Conservation (phyloP, 2,113 vertebrate species). For the Conger conger region DNA sequence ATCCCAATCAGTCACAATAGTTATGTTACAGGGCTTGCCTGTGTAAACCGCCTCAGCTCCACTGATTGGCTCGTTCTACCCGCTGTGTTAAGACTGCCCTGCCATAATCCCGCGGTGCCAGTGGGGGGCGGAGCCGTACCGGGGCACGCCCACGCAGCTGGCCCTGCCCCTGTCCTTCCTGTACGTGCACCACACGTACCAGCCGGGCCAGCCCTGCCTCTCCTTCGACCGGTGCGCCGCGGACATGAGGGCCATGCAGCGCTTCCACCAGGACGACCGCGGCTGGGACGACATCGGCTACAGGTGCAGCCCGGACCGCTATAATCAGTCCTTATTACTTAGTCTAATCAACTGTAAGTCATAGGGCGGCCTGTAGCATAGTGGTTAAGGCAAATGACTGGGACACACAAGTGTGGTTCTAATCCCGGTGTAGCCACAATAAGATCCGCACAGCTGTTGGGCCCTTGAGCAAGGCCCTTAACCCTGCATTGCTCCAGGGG, state of each 20-base stretch:
- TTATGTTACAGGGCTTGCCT: no score
- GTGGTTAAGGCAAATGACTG: no score
- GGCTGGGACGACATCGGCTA: conserved; percentile 89
- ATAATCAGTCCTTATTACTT: no score
- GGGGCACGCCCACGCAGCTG: conserved; percentile 66
- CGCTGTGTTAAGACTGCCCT: conserved; percentile 80
- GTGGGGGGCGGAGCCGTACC: conserved; percentile 80
- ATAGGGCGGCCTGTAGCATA: no score
- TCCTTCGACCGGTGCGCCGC: conserved; percentile 67
- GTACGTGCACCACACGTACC: conserved; percentile 83
- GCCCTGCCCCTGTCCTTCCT: conserved; percentile 71
- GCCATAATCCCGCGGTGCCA: conserved; percentile 79
- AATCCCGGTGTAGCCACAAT: no score
- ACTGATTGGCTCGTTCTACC: neutral
- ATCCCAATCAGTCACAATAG: no score
- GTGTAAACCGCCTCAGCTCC: no score
- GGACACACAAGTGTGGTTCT: no score
- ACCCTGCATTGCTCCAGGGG: no score
- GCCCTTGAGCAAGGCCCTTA: no score
- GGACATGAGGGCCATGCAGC: conserved; percentile 82
- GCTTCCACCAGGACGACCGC: conserved; percentile 75
- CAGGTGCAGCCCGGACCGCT: conserved; percentile 67
- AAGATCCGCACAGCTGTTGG: no score
- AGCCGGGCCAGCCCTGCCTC: conserved; percentile 71
- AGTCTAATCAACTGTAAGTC: no score